Base-by-base conservation (phyloP, 1,140 invertebrate genomes). In the Chironomus tepperi region DNA sequence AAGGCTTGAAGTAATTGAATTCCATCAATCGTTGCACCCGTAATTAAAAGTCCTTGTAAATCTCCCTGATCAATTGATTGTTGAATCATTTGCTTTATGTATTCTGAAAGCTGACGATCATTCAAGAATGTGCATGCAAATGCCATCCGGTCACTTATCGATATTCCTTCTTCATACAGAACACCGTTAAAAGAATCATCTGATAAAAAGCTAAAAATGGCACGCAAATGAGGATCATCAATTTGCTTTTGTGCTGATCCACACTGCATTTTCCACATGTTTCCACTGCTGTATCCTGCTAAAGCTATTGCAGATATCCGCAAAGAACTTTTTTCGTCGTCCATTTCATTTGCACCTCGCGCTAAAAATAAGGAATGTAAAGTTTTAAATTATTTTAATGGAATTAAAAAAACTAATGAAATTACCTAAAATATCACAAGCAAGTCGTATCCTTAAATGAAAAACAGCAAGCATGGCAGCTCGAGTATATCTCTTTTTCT, bases 391-490 rank as follows among this genome's bases (percentile, higher is more conserved):
- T 34, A 34, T 34, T 34, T n/a, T 34, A 34, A 34, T 34, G 24
- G 2, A 34, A 34, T 5, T 34, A 34, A n/a, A n/a, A n/a, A n/a
- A n/a, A n/a, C n/a, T n/a, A n/a, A 34, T 1, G 24, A 34, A 34
- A 34, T 5, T 34, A 34, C 24, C 24, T 34, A 98, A 85, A 77
- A 96, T 91, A 76, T 94, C 90, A 77, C 98, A 93, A 12, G 95
- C 95, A 78, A 88, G 84, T 74, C 89, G 86, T 72, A 97, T 85
- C 79, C 93, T 90, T 75, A 97, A 84, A 84, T 95, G 93, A 81
- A 98, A 98, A 67, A 96, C 89, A 64, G 94, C 91, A 67, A 98
- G 90, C 42, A 95, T 93, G 8, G 95, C 94, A 34, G 94, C 94
- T 81, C 94, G 87, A 57, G 93, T 89, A 82, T 89, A 93, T 73